Evolutionary conservation across 2,113 vertebrate species (phyloP), one percentile per base, ranked within the genome.

Genomic region (Passer domesticus): DNA sequence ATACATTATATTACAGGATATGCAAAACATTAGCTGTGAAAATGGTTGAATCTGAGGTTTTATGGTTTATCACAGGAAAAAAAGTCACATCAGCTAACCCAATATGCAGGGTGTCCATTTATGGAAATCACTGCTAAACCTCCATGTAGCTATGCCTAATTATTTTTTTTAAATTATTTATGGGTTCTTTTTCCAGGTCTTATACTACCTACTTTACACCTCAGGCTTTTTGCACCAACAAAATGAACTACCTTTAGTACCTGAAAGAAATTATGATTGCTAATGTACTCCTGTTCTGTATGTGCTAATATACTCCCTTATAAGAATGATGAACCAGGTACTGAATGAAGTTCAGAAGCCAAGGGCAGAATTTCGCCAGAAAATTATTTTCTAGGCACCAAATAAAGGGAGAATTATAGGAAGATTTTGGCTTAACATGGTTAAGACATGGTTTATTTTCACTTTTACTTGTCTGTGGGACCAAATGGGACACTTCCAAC

Each of bases 11-110:
- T 86, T 95, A 88, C 59, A 86, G 68, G 39, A 67, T 94, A 89
- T 93, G 90, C 77, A 94, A 95, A 95, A 86, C 63, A 92, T 86
- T 95, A 97, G 39, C 86, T 83, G 72, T 80, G 89, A 77, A 93
- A 94, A 91, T 83, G 77, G 49, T 81, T 93, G 74, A 94, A 89
- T 94, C 47, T 63, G 27, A 87, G 73, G 39, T 78, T 94, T 96
- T 94, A 95, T 60, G 69, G 52, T 85, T 91, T 91, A 63, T 70
- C 69, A 76, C 23, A 81, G 56, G 39, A n/a, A 91, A 89, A 95
- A 94, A 85, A 90, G 62, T 70, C 77, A 75, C 33, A 78, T 94
- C 73, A 91, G 37, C 44, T 87, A 87, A 79, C 10, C 24, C 37
- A 86, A 31, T 86, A 75, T 73, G 39, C 70, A 76, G 31, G 16